Evolutionary conservation across 2,113 vertebrate species (phyloP), one percentile per base, ranked within the genome.

Genomic region (Cygnus buccinator): DNA sequence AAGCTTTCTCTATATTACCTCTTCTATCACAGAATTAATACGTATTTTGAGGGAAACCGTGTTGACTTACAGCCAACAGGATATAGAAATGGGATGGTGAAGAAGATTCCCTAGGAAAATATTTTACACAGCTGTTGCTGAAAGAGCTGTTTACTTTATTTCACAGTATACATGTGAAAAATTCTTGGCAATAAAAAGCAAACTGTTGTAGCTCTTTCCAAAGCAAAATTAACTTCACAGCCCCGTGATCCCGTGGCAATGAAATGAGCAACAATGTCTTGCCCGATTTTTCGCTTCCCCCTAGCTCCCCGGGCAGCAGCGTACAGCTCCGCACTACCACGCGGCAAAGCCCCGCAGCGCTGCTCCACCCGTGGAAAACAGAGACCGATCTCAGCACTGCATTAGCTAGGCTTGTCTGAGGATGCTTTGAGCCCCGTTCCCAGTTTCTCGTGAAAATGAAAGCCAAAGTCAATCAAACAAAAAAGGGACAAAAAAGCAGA

Each of bases 31-130:
- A 89, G 72, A 93, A 95, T 72, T 84, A 75, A 89, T 85, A 84
- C 52, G 71, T 72, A 94, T 85, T 96, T 97, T 87, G 76, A 94
- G 92, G 76, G 33, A 79, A 85, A 91, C 43, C 37, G 16, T 76
- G 80, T 73, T 94, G 89, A 96, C 84, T 94, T 94, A 82, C 55
- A 94, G 89, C 78, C 74, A 66, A 93, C 75, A 82, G 93, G 88
- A 84, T 66, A 87, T 15, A 95, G 82, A 90, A 97, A 88, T 76
- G 72, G 95, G 82, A 90, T 65, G 54, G 41, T 91, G 74, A 90
- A 94, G 93, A 96, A 96, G 91, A 94, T 95, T 93, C 83, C 57
- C 41, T 65, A 94, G 88, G 87, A 95, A 84, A 94, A 89, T 94
- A 94, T 90, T 97, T 61, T 89, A 62, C 83, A 33, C 66, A 96